phyloP scores from a whole-genome alignment of 2,113 vertebrate genomes.

The Melierax canorus region DNA sequence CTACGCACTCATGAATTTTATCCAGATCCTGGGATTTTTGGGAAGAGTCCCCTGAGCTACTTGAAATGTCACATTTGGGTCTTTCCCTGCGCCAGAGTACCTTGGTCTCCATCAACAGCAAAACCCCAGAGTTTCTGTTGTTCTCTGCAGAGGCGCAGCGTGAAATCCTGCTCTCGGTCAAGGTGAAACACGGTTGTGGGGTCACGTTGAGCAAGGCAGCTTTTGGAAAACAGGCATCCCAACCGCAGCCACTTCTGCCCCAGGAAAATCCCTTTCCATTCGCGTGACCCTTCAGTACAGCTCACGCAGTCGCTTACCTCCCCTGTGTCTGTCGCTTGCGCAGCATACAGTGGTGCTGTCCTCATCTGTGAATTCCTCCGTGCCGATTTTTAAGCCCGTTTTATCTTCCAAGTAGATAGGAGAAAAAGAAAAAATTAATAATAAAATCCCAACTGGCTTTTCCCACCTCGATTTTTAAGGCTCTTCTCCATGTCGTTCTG shows the following conservation, averaged over 20 bases:
- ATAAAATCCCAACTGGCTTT: background rate
- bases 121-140: background rate
- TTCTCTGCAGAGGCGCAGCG: background rate
- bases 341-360: background rate
- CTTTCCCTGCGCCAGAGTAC: background rate
- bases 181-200: accelerated
- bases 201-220: background rate
- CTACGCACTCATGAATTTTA: accelerated
- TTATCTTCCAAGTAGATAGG: background rate
- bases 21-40: background rate
- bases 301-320: background rate
- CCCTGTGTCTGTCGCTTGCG: background rate
- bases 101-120: background rate
- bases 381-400: background rate
- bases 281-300: background rate
- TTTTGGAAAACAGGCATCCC: background rate
- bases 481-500: slow-evolving; percentile 26
- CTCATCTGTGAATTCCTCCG: background rate
- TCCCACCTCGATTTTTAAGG: background rate
- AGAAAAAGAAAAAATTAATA: background rate
- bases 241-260: background rate
- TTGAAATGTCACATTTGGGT: accelerated
- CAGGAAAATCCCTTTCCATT: background rate
- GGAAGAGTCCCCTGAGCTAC: background rate
- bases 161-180: background rate